Evolutionary conservation across 2,113 vertebrate species (phyloP), one percentile per base, ranked within the genome.

Genomic region (Psammodynastes pulverulentus): DNA sequence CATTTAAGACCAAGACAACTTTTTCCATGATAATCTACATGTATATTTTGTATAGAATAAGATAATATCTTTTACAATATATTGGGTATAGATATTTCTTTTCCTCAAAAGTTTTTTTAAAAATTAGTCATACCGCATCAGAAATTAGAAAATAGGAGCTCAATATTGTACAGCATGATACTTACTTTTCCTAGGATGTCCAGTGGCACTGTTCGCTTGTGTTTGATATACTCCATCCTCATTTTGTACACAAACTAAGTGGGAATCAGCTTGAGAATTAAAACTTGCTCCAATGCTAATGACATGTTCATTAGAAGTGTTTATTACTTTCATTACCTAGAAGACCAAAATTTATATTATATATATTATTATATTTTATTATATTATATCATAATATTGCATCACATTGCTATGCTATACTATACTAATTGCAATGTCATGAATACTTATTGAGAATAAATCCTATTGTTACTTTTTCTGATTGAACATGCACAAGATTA

Each of bases 211-310:
- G 96, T 96, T 98, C 72, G 98, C 98, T 96, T 99, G 98, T 2
- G 98, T 99, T 94, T 99, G 98, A 94, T 99, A 99, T 93, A 92
- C 94, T 26, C 98, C 98, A 0, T 99, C 97, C 51, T 98, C 97
- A 72, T 97, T 98, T 94, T 99, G 99, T 94, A 99, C 92, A 94
- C 98, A 99, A 86, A 99, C 98, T 92, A 99, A 96, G 95, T 99
- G 98, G 85, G 98, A 99, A 97, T 99, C 99, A 46, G 99, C 99
- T 93, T 98, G 98, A 0, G 94, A 93, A 95, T 98, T 99, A 95
- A 99, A 99, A 91, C 97, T 97, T 0, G 98, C 99, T 10, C 98
- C 99, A 92, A 99, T 97, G 84, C 98, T 99, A 96, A 99, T 98
- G 17, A 99, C 99, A 12, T 99, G 98, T 54, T 99, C 98, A 39